Percentiles rank a stretch among this genome's conserved stretches.
Evolutionary conservation across 2,113 vertebrate species (phyloP).

Genomic region (Nothobranchius kuhntae): DNA sequence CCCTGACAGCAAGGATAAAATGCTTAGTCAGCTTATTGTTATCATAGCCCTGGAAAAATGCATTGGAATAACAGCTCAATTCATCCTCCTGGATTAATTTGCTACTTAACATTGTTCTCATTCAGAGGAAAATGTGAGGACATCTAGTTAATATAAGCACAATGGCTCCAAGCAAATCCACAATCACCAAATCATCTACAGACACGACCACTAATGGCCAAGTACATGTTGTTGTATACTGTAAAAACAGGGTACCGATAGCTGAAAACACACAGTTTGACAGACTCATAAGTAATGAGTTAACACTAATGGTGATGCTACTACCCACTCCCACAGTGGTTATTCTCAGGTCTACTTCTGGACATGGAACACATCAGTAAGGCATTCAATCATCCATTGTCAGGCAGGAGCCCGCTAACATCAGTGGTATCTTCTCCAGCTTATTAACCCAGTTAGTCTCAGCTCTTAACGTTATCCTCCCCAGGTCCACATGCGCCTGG

Average conservation of each 20-base stretch:
- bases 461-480: conserved; percentile 34
- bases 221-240: too few relatives aligned
- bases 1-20: conserved; percentile 38
- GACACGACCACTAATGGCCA: too few relatives aligned
- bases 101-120: not conserved
- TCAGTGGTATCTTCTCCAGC: conserved; percentile 22
- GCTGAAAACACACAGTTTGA: not conserved
- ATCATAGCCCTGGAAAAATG: conserved; percentile 14
- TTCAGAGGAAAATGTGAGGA: not conserved
- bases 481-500: conserved; percentile 4
- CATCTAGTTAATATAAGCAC: conserved; percentile 17
- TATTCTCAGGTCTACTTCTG: conserved; percentile 1
- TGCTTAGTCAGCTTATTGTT: conserved; percentile 16
- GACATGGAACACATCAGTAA: not conserved
- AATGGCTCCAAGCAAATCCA: not conserved
- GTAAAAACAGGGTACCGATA: too few relatives aligned
- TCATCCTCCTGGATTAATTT: not conserved
- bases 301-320: conserved; percentile 5
- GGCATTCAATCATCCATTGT: conserved; percentile 14
- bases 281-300: conserved; percentile 7
- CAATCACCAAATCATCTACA: not conserved
- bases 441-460: conserved; percentile 62
- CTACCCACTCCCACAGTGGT: not conserved
- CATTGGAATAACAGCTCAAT: conserved; percentile 38
- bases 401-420: conserved; percentile 15